Evolutionary conservation across 2,797 vertebrate genomes (phyloP).

Genomic region (Hephaestus fuliginosus): DNA sequence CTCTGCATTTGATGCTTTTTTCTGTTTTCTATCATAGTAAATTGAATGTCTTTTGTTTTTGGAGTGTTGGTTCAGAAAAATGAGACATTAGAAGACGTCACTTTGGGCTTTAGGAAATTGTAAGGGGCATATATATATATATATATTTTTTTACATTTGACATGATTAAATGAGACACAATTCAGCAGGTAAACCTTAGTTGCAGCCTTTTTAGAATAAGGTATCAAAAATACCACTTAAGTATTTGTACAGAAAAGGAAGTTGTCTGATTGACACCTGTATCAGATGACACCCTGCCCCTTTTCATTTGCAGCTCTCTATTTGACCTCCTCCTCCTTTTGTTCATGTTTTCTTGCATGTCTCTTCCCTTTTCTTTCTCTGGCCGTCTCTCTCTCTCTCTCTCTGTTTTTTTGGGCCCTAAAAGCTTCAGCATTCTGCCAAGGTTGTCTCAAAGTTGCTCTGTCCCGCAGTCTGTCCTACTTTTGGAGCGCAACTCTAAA

Average conservation of each 20-base stretch:
- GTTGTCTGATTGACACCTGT: background rate
- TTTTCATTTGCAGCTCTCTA: background rate
- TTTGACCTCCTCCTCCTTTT: background rate
- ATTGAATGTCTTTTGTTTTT: background rate
- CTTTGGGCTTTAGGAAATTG: background rate
- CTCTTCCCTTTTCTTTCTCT: background rate
- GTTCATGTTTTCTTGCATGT: background rate
- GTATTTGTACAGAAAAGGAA: background rate
- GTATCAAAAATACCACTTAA: background rate
- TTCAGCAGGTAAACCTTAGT: background rate
- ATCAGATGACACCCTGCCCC: background rate
- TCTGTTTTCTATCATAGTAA: background rate
- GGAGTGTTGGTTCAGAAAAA: background rate
- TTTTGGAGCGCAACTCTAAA: conserved; percentile 52
- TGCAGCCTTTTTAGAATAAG: background rate
- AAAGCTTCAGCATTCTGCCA: conserved; percentile 68
- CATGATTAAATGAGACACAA: background rate
- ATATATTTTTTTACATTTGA: background rate
- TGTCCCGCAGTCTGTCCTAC: conserved; percentile 63
- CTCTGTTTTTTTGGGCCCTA: conserved; percentile 27
- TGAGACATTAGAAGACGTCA: background rate
- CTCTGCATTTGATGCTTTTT: background rate
- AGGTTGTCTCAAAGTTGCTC: conserved; percentile 74
- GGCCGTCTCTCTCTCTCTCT: background rate
- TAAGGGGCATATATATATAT: no score